Evolutionary conservation across 2,113 vertebrate species (phyloP).

Genomic region (Cariama cristata): DNA sequence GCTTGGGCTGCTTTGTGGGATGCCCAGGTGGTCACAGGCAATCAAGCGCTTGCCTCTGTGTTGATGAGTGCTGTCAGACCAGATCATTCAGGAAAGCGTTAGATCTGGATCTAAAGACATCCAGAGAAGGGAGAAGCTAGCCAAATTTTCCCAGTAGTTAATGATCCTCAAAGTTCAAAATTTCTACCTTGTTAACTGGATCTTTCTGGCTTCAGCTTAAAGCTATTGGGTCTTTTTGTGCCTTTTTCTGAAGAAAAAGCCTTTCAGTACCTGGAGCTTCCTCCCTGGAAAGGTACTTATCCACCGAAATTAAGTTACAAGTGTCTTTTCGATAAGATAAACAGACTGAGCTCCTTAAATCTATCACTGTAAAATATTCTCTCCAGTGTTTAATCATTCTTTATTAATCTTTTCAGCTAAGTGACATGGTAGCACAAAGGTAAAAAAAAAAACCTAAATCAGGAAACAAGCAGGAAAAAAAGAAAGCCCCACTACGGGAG

Average conservation of each 20-base stretch:
- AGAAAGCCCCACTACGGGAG: neutral
- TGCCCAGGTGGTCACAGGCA: neutral
- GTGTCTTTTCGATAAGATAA: constrained; percentile 29
- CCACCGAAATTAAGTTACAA: constrained; percentile 41
- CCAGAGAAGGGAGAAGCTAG: fast-evolving
- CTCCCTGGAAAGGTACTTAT: neutral
- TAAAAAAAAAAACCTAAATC: neutral
- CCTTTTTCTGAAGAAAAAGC: neutral
- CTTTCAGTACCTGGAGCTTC: neutral
- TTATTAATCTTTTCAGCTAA: constrained; percentile 19
- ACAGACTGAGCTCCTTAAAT: constrained; percentile 3
- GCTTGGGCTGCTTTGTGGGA: neutral
- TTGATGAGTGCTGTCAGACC: fast-evolving
- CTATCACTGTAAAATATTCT: neutral
- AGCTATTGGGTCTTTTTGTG: neutral
- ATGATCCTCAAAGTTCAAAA: neutral
- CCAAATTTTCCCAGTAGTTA: neutral
- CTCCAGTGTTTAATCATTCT: constrained; percentile 2
- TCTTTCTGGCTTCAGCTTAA: neutral
- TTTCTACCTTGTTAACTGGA: neutral
- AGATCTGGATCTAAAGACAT: neutral
- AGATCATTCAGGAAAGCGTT: fast-evolving
- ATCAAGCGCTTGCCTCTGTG: neutral
- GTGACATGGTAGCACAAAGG: neutral
- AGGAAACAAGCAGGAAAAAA: neutral